Evolutionary conservation across 2,888 invertebrate genomes (phyloP), one percentile per base, ranked within the genome.

Genomic region (Helobdella robusta): DNA sequence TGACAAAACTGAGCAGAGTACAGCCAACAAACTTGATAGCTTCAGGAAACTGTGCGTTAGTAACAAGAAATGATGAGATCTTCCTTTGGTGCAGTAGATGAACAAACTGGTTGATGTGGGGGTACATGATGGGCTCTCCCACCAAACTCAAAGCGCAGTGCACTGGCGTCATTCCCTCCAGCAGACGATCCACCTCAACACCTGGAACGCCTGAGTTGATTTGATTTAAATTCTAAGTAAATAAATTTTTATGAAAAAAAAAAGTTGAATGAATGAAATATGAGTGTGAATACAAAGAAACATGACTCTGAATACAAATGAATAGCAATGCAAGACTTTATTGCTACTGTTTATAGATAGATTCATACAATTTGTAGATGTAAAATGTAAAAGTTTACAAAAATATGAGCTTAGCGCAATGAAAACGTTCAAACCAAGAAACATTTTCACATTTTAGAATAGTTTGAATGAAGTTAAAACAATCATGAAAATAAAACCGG

Each of bases 61-160:
- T 84, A 25, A 84, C 84, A 4, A 84, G 75, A 74, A 84, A 84
- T 6, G 83, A 78, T 5, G 84, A 84, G 64, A 84, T 83, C 8
- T 74, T 72, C 71, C 79, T 78, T 0, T 73, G 68, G 73, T 84
- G 84, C 3, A 84, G 77, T 56, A 83, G 72, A 11, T 74, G 70
- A 5, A 83, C 74, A 70, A 83, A 81, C 63, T 74, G 75, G 74
- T 83, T 83, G 66, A 84, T 84, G 72, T 83, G 80, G 18, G 84
- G 84, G 74, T 84, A 84, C 84, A 84, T 84, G 68, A 84, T 84
- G 1, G 84, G 84, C 72, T 84, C 84, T 6, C 84, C 84, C 3
- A 84, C 84, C 20, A 84, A 75, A 2, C 84, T 84, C 60, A 84
- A 74, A 46, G 84, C 84, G 76, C 84, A 84, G 72, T 84, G 84